Evolutionary conservation across 1,140 invertebrate species (phyloP).

Genomic region (Drosophila lini): DNA sequence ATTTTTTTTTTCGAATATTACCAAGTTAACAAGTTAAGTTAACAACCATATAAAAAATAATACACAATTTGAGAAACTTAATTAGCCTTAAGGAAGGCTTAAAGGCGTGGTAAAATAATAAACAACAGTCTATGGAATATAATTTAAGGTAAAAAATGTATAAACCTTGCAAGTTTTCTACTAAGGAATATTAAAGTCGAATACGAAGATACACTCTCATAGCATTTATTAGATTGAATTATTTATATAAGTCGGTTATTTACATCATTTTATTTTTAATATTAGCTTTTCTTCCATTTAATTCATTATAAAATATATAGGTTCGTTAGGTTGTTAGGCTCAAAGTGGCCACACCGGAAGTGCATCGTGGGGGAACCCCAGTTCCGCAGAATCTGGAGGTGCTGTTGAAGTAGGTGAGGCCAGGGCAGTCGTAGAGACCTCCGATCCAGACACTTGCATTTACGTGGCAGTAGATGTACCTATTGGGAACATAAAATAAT

Average conservation of each 20-base stretch:
- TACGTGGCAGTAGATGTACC: conserved; percentile 39
- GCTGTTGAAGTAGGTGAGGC: conserved; percentile 51
- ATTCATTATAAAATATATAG: not conserved
- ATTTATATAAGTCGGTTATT: not conserved
- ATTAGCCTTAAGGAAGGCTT: too few species aligned
- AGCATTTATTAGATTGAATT: not conserved
- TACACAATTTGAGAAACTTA: not conserved
- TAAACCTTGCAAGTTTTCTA: fast-evolving
- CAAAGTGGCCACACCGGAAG: conserved; percentile 10
- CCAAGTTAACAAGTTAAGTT: too few species aligned
- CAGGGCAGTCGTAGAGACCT: conserved; percentile 47
- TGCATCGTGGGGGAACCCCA: conserved; percentile 42
- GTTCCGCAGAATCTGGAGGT: conserved; percentile 13
- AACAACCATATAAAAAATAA: not conserved
- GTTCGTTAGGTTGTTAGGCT: not conserved
- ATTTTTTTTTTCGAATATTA: too few species aligned
- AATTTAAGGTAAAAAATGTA: not conserved
- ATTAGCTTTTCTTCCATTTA: not conserved
- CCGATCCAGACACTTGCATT: conserved; percentile 15
- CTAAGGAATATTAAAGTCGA: not conserved
- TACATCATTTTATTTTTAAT: not conserved
- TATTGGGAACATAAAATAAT: not conserved
- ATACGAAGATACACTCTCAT: too few species aligned
- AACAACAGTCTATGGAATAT: not conserved
- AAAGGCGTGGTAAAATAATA: too few species aligned